Base-by-base conservation (phyloP, 2,888 invertebrate species). In the Nomada fucata region DNA sequence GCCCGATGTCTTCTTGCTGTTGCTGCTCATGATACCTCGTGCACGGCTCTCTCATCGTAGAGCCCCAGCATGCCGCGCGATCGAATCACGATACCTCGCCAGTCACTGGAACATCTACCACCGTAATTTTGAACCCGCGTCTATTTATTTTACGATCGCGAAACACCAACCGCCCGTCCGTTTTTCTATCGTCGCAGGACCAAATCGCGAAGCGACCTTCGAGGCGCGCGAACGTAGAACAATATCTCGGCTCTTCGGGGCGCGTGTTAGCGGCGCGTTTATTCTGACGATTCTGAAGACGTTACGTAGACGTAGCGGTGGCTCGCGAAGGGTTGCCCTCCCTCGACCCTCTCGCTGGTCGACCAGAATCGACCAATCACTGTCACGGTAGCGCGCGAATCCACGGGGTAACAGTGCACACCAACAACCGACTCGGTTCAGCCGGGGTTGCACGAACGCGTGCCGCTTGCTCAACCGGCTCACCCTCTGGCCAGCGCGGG, bases 1-100 rank as follows among this genome's bases (percentile, higher is more conserved):
- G 79, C 92, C 93, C 86, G 94, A 93, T 68, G 93, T 93, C 85
- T 90, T 93, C 89, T 95, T 95, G 83, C 94, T 95, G 86, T 94
- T 95, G 69, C 95, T 95, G 63, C 92, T 92, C 89, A 93, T 93
- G 83, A 87, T 91, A 88, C 85, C 72, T 87, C 91, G 86, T 83
- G 53, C 61, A 50, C 74, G 84, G 84, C 63, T 80, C 81, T 83
- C 65, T 71, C 78, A 82, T 76, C 85, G 59, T 64, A 29, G 77
- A 70, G 68, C 73, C 63, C 78, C 64, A 80, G 76, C 91, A 89
- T 91, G 83, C 70, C 81, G 83, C 59, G 67, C 63, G 70, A 4
- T 20, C 18, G 0, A 52, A 5, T 13, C 7, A 15, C 59, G 9
- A 15, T 10, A 47, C 10, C 47, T 44, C 42, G 26, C 36, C 44